These are phyloP conservation scores for Phengaris alcon DNA, from an alignment of 2,888 invertebrate genomes.

Conservation along the genomic window DNA sequence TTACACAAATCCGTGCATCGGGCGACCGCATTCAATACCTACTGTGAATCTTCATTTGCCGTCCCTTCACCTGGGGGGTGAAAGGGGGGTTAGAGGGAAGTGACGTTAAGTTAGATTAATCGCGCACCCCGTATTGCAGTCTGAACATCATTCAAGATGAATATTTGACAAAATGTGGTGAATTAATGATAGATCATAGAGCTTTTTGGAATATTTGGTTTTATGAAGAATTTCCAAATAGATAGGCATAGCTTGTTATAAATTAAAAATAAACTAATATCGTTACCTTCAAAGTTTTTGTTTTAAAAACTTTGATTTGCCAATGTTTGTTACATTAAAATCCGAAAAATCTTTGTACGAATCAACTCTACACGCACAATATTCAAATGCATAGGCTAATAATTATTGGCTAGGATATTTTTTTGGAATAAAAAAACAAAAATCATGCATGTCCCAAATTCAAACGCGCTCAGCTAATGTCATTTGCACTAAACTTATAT, in stretches of 20 bases:
- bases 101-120: conserved; percentile 72
- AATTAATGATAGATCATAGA: conserved; percentile 6
- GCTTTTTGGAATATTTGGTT: neutral
- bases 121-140: conserved; percentile 47
- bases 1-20: conserved; percentile 18
- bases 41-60: conserved; percentile 58
- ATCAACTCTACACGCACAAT: too few relatives aligned
- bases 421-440: too few relatives aligned
- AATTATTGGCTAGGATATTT: too few relatives aligned
- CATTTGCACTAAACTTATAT: conserved; percentile 18
- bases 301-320: too few relatives aligned
- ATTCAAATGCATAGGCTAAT: too few relatives aligned
- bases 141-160: conserved; percentile 40
- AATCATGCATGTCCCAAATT: neutral
- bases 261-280: too few relatives aligned
- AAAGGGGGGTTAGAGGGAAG: conserved; percentile 42
- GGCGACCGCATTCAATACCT: conserved; percentile 44
- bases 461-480: neutral
- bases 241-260: neutral
- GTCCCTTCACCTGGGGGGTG: conserved; percentile 52
- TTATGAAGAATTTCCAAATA: neutral
- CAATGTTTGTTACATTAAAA: too few relatives aligned
- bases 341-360: too few relatives aligned
- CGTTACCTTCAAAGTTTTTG: too few relatives aligned
- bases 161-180: conserved; percentile 23